phyloP scores from a whole-genome alignment of 1,140 invertebrate genomes.

The Whitmania pigra region DNA sequence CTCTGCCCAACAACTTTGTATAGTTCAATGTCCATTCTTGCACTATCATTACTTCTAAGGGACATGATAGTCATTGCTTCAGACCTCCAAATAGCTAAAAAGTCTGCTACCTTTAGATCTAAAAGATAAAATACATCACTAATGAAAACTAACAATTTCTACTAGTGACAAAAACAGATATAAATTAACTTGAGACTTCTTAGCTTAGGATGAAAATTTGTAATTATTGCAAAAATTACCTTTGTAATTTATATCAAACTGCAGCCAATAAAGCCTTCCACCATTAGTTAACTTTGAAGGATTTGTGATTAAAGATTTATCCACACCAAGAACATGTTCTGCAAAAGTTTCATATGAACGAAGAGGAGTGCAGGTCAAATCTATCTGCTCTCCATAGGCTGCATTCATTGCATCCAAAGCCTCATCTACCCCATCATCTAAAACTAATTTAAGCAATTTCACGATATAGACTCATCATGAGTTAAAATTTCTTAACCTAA shows the following conservation, averaged over 20 bases:
- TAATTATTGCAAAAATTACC: background rate
- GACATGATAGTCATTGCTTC: conserved; percentile 15
- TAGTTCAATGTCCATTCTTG: conserved; percentile 12
- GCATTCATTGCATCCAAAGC: conserved; percentile 7
- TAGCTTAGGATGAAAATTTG: no score
- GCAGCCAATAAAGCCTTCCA: conserved; percentile 18
- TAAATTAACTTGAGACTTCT: no score
- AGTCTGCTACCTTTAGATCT: conserved; percentile 7
- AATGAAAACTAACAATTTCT: background rate
- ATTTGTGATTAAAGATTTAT: conserved; percentile 5
- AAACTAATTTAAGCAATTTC: conserved; percentile 8
- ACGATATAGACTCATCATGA: background rate
- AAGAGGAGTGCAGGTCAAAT: conserved; percentile 15
- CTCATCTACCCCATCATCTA: conserved; percentile 12
- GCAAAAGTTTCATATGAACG: conserved; percentile 22
- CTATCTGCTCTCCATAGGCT: conserved; percentile 16
- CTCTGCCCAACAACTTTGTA: conserved; percentile 23
- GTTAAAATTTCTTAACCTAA: background rate
- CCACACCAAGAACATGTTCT: conserved; percentile 19
- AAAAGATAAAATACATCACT: background rate
- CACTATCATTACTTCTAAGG: conserved; percentile 12
- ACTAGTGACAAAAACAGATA: no score
- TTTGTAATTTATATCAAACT: conserved; percentile 20
- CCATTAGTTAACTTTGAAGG: background rate
- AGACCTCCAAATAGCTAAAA: conserved; percentile 16